A percentile compares a stretch with the other conserved stretches of the same genome.
Evolutionary conservation across 2,797 vertebrate species (phyloP).

Genomic region (Smutsia temminckii): DNA sequence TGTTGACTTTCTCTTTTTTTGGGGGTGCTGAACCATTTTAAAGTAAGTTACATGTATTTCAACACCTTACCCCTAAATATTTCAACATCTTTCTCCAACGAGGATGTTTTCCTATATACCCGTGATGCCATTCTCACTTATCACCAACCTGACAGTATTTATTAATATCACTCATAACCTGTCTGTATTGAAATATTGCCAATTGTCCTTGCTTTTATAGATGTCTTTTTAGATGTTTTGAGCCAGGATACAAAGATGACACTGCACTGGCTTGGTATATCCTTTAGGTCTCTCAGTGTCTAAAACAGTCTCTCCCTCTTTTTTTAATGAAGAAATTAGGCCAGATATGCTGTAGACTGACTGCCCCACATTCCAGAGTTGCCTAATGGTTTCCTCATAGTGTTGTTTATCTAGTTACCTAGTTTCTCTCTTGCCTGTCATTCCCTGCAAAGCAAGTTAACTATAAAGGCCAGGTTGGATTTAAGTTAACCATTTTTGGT

Average conservation of each 20-base stretch:
- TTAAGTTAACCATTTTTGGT: not conserved
- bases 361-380: not conserved
- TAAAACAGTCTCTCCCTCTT: not conserved
- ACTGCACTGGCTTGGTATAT: not conserved
- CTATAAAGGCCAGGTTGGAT: not conserved
- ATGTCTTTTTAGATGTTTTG: not conserved
- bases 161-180: not conserved
- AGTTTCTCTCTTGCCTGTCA: not conserved
- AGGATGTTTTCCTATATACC: not conserved
- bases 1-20: constrained; percentile 9
- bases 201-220: not conserved
- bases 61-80: not conserved
- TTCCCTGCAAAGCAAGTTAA: not conserved
- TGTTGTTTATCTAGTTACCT: not conserved
- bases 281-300: not conserved
- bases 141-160: not conserved
- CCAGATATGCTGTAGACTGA: not conserved
- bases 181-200: not conserved
- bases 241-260: not conserved
- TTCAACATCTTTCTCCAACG: not conserved
- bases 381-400: not conserved
- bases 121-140: not conserved
- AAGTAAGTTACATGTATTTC: not conserved
- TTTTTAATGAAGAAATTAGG: not conserved
- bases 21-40: not conserved